Evolutionary conservation across 2,797 vertebrate species (phyloP), one percentile per base, ranked within the genome.

Genomic region (Diplodus puntazzo): DNA sequence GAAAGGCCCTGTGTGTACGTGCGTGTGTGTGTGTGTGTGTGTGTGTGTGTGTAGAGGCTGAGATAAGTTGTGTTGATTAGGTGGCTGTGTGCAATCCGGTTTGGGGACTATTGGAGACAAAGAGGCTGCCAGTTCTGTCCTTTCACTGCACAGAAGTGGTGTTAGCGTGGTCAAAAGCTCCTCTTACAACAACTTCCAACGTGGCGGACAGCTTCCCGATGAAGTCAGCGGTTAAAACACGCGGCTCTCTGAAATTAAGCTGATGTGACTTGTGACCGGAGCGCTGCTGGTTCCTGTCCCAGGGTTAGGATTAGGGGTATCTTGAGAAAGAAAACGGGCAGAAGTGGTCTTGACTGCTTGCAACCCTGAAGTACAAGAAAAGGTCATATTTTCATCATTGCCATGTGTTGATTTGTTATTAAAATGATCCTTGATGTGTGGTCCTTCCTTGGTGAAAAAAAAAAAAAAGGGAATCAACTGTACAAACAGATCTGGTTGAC

Each of bases 41-140:
- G 46, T 80, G 42, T 48, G 4, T 30, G 53, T 58, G 30, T 34
- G 30, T 7, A 82, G 66, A 81, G 77, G 77, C 73, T 75, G 82
- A 87, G 83, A 70, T 83, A 23, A 82, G 86, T 88, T 81, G 89
- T 88, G 88, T 80, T 83, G 80, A 89, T 88, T 82, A 57, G 83
- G 30, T 67, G 86, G 71, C 87, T 77, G 80, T 14, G 21, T 75
- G 78, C 73, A 73, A 85, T 92, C 91, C 81, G 83, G 89, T 91
- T 80, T 64, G 57, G 65, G 80, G 69, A 20, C 57, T 75, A 4
- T 45, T 57, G 58, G 76, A 69, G 67, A 93, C 87, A 93, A 92
- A 89, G 78, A 69, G 65, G 62, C 66, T 66, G 59, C 66, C 73
- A 68, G 66, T 74, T 85, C 46, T 76, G 73, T 83, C 65, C 67